These are phyloP conservation scores for Ibidorhyncha struthersii DNA, from an alignment of 2,113 vertebrate species.

Conservation along the genomic window DNA sequence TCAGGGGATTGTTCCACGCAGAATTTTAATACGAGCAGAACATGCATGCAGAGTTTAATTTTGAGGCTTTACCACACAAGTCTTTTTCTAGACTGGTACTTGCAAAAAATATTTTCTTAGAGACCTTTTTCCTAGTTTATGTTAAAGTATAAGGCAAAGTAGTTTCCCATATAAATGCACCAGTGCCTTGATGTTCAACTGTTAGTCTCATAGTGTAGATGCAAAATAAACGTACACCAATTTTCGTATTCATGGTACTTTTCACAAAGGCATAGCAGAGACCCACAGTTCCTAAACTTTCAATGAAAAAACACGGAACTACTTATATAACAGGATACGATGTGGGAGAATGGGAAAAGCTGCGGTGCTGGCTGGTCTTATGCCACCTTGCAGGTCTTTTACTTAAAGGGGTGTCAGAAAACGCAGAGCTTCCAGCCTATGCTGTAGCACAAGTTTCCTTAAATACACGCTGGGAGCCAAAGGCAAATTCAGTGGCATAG, in stretches of 20 bases:
- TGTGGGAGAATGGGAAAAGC: background rate
- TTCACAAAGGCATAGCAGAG: background rate
- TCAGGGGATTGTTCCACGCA: conserved; percentile 28
- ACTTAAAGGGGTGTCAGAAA: background rate
- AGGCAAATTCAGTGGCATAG: background rate
- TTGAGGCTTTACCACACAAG: background rate
- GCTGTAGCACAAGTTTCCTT: background rate
- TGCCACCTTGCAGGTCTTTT: background rate
- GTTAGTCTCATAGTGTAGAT: background rate
- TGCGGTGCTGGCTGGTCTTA: background rate
- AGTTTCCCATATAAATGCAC: background rate
- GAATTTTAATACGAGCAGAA: background rate
- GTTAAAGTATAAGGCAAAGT: background rate
- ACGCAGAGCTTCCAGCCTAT: background rate
- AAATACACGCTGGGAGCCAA: background rate
- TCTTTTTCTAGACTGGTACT: background rate
- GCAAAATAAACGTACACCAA: background rate
- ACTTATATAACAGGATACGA: accelerated
- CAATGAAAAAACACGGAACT: accelerated
- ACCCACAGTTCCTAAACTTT: accelerated
- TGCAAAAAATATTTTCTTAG: background rate
- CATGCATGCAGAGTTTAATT: conserved; percentile 11
- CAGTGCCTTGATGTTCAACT: background rate
- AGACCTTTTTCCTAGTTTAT: background rate
- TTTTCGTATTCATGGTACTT: background rate